Base-by-base conservation (phyloP, 2,113 vertebrate genomes). In the Potamarius usumacintae region DNA sequence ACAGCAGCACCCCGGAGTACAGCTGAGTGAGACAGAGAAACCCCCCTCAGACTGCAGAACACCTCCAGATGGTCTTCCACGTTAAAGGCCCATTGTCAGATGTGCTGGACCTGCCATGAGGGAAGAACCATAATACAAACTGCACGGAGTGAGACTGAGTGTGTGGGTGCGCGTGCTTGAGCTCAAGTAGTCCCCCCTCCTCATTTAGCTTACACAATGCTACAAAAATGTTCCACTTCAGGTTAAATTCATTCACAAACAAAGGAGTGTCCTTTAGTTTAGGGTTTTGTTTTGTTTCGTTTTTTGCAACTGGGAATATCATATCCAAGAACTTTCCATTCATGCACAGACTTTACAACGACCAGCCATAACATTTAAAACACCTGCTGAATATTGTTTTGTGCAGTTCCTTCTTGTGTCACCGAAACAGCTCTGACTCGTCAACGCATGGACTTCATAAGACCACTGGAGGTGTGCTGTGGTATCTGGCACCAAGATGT, bases 11-110 rank as follows among this genome's bases (percentile, higher is more conserved):
- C 93, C 93, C 89, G 91, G 92, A 93, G 92, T 91, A 89, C 92
- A 92, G 90, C 76, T 90, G 88, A 90, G 90, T 91, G 93, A 91
- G 92, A 90, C 91, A 89, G 92, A 90, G 94, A 90, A 91, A 91
- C 89, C 84, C 90, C 78, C 86, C 90, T 90, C 91, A 92, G 92
- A 88, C 89, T 93, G 60, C 60, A 93, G 92, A 95, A 91, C 90
- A 92, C 90, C 92, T 94, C 94, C 94, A 95, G 95, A 94, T 95
- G 95, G 87, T 89, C 92, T 84, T 91, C 89, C 74, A 90, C 93
- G 92, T 94, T 92, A 94, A 92, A 88, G 92, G 86, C 89, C 93
- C 91, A 94, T 95, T 95, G 95, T 95, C 93, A 90, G 90, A 90
- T 91, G 82, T 86, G 81, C 84, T 83, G 71, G 58, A 50, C n/a